A percentile compares a stretch with the other conserved stretches of the same genome.
Evolutionary conservation across 2,797 vertebrate genomes (phyloP).

Genomic region (Sebastes umbrosus): DNA sequence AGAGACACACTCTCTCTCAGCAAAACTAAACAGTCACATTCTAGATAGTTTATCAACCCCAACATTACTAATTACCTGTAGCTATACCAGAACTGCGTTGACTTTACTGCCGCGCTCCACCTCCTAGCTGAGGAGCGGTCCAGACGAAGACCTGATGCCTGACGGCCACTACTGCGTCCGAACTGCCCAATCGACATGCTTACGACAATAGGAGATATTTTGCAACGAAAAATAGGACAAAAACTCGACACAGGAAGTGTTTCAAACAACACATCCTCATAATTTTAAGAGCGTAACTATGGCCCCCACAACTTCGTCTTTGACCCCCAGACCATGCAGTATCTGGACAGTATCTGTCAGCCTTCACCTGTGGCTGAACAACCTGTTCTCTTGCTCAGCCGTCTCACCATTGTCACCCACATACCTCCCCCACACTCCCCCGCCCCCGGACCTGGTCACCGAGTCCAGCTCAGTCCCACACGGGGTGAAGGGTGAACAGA

Average conservation of each 20-base stretch:
- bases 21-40: not conserved
- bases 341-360: slow-evolving; percentile 26
- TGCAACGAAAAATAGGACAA: not conserved
- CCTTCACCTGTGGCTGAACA: slow-evolving; percentile 57
- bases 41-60: not conserved
- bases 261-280: not conserved
- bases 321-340: slow-evolving; percentile 12
- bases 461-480: slow-evolving; percentile 47
- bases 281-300: not conserved
- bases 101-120: not conserved
- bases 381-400: slow-evolving; percentile 36
- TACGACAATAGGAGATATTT: not conserved
- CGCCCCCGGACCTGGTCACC: slow-evolving; percentile 13
- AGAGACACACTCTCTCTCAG: not conserved
- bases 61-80: not conserved
- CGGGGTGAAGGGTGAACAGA: slow-evolving; percentile 37
- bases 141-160: not conserved
- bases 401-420: slow-evolving; percentile 26
- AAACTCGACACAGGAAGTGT: not conserved
- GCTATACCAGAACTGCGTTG: not conserved
- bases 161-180: not conserved
- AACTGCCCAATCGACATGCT: not conserved
- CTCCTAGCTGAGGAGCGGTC: not conserved
- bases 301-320: not conserved
- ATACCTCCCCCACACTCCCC: slow-evolving; percentile 8